Percentiles rank a stretch among this genome's conserved stretches.
Evolutionary conservation across 2,113 vertebrate species (phyloP).

Genomic region (Mastomys coucha): DNA sequence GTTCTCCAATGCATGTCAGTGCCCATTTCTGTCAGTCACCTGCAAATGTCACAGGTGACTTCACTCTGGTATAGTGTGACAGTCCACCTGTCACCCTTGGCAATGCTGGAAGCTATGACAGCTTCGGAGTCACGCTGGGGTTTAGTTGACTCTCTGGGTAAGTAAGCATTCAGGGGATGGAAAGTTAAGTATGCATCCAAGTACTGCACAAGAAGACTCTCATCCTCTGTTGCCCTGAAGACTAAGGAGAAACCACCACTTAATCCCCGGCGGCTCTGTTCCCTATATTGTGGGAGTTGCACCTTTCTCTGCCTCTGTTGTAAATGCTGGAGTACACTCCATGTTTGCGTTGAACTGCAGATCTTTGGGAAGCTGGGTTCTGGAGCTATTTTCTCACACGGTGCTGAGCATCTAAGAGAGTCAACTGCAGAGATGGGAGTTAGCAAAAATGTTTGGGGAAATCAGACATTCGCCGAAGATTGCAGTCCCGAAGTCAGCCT

Average conservation of each 20-base stretch:
- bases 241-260: background rate
- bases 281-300: background rate
- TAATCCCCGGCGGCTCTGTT: background rate
- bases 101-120: slow-evolving; percentile 67
- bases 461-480: fast-evolving
- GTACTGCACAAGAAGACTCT: background rate
- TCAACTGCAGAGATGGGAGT: background rate
- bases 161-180: background rate
- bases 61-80: background rate
- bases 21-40: slow-evolving; percentile 48
- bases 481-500: slow-evolving; percentile 79
- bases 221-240: background rate
- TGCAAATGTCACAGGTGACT: slow-evolving; percentile 63
- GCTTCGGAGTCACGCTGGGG: slow-evolving; percentile 35
- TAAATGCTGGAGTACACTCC: background rate
- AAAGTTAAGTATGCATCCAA: background rate
- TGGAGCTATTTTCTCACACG: background rate
- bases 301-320: background rate
- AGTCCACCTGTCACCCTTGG: slow-evolving; percentile 70
- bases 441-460: background rate
- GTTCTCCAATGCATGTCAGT: background rate
- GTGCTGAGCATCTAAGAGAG: background rate
- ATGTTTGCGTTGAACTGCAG: background rate
- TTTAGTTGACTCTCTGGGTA: background rate
- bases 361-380: background rate